Evolutionary conservation across 2,113 vertebrate species (phyloP), one percentile per base, ranked within the genome.

Genomic region (Anseranas semipalmata): DNA sequence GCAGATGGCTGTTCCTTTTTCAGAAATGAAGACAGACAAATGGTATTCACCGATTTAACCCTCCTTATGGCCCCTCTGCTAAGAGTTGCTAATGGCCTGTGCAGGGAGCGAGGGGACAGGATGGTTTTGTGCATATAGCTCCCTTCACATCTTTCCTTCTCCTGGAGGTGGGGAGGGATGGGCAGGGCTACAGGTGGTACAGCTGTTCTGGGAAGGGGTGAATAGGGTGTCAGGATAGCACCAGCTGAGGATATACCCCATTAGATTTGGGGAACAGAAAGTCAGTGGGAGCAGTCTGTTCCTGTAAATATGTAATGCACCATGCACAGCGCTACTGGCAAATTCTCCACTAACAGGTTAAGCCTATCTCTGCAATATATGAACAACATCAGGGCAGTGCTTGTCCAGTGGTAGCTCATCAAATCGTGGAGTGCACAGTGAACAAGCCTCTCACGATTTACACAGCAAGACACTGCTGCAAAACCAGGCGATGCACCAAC

Each of bases 401-500:
- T 32, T 46, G 50, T 32, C 39, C 65, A 32, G 55, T 19, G 35
- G 10, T 19, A 52, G 37, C 79, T 56, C 88, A 53, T 4, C 70
- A 32, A 35, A 33, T 2, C 7, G 35, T 58, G 20, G 50, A 52
- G 66, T 0, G 45, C 52, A 62, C 18, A 39, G 71, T 24, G 76
- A 60, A 37, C 53, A 37, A 33, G 27, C 5, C 74, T 20, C 63
- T 35, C 0, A 1, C 73, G 20, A 35, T 11, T 11, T 53, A 72
- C 62, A 30, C 33, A n/a, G 45, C 24, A 30, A 15, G 59, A 33
- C 7, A 10, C 33, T 28, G 32, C 91, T 35, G 78, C 76, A 52
- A 56, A 60, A 48, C 17, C 0, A 0, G 70, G 39, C 2, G 0
- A 18, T 1, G 9, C 1, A 0, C 14, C 8, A 46, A 8, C 1